A percentile compares a stretch with the other conserved stretches of the same genome.
Conservation (phyloP, 64 coral and sea anemone genomes). For the Orbicella faveolata region DNA sequence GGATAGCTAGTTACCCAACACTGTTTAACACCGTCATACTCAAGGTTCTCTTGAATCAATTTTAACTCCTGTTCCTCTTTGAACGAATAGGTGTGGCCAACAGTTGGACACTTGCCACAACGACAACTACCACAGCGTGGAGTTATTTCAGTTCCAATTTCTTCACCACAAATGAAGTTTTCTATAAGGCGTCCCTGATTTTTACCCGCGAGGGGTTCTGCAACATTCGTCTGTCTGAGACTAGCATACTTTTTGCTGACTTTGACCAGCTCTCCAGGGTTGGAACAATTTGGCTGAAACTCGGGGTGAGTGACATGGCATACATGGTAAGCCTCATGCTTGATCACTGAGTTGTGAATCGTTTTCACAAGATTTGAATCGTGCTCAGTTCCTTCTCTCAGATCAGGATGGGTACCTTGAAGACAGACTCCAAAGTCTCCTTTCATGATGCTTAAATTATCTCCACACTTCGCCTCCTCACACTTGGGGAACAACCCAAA, state of each 20-base stretch:
- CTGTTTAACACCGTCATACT: conserved; percentile 48
- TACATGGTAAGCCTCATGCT: conserved; percentile 28
- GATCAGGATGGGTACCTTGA: conserved; percentile 45
- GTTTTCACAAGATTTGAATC: conserved; percentile 51
- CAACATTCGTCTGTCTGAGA: conserved; percentile 9
- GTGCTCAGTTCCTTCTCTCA: conserved; percentile 27
- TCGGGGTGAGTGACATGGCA: conserved; percentile 28
- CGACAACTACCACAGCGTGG: conserved; percentile 56
- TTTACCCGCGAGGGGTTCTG: conserved; percentile 9
- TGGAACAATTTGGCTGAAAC: background rate
- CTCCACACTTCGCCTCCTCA: conserved; percentile 35
- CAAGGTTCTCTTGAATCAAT: conserved; percentile 62
- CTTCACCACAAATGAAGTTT: conserved; percentile 56
- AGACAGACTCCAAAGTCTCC: conserved; percentile 50
- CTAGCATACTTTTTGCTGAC: background rate
- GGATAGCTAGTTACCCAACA: conserved; percentile 66
- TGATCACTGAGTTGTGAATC: conserved; percentile 33
- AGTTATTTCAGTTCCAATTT: conserved; percentile 51
- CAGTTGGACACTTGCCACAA: conserved; percentile 48
- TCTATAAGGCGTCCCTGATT: background rate
- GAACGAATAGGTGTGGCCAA: conserved; percentile 53
- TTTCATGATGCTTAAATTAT: conserved; percentile 48
- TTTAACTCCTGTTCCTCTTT: conserved; percentile 70
- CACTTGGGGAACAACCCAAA: conserved; percentile 36
- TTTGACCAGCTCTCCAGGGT: background rate